phyloP scores from a whole-genome alignment of 2,888 invertebrate species.

The Meandrusa payeni region DNA sequence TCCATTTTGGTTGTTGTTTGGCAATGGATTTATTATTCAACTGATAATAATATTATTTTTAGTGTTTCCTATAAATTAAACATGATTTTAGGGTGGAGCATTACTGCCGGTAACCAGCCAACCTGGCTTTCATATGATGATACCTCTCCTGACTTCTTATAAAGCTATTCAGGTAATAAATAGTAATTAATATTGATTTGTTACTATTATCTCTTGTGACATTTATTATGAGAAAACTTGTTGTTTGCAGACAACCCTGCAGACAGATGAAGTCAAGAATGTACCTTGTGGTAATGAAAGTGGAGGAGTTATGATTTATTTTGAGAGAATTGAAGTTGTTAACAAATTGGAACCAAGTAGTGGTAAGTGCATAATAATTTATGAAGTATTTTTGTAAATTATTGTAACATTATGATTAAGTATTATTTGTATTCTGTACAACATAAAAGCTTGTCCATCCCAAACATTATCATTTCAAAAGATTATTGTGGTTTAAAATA shows the following conservation, averaged over 20 bases:
- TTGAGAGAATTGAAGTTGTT: slow-evolving; percentile 95
- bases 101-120: slow-evolving; percentile 87
- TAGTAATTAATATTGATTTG: too few species aligned
- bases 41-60: too few species aligned
- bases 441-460: too few species aligned
- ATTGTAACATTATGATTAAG: too few species aligned
- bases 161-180: slow-evolving; percentile 92
- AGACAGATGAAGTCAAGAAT: slow-evolving; percentile 96
- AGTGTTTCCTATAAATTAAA: background rate
- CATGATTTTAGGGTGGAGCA: slow-evolving; percentile 88
- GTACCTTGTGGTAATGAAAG: slow-evolving; percentile 97
- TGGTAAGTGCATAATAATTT: slow-evolving; percentile 74
- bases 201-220: too few species aligned
- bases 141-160: slow-evolving; percentile 89
- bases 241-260: slow-evolving; percentile 87
- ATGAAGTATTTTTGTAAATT: too few species aligned
- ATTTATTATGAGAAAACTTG: too few species aligned
- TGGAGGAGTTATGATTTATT: slow-evolving; percentile 96
- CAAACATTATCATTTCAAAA: too few species aligned
- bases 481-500: too few species aligned
- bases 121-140: slow-evolving; percentile 95
- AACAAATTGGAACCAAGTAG: slow-evolving; percentile 88
- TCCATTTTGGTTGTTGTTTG: too few species aligned
- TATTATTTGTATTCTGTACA: too few species aligned
- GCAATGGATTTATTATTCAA: too few species aligned